These are phyloP conservation scores for Caracal caracal DNA, from an alignment of 2,113 vertebrate species.

Conservation along the genomic window DNA sequence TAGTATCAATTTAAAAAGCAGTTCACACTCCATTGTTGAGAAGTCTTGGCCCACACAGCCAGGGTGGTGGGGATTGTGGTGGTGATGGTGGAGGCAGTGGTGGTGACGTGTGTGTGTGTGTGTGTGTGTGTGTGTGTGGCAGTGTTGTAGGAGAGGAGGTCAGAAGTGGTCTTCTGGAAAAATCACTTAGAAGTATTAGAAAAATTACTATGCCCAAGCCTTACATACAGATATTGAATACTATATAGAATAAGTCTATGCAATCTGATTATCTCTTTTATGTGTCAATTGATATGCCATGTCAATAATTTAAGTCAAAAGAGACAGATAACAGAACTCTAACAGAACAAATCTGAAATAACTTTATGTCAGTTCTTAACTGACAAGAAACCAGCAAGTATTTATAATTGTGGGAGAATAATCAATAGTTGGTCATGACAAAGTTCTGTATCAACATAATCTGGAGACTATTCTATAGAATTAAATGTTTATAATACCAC, in stretches of 20 bases:
- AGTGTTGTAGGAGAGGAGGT: background rate
- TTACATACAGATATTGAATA: background rate
- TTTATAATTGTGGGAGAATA: background rate
- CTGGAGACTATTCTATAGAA: background rate
- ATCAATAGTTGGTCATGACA: background rate
- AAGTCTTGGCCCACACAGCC: background rate
- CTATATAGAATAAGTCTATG: background rate
- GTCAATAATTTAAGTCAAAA: slow-evolving; percentile 29
- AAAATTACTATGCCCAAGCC: background rate
- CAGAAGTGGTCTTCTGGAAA: background rate
- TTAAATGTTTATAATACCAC: background rate
- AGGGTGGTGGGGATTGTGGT: background rate
- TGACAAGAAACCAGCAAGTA: background rate
- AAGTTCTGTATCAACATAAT: slow-evolving; percentile 24
- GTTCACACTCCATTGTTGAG: background rate
- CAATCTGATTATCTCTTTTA: background rate
- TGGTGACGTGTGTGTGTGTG: too few species aligned
- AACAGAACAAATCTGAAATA: background rate
- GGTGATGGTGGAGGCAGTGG: background rate
- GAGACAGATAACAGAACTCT: background rate
- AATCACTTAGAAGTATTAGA: background rate
- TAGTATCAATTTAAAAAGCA: background rate
- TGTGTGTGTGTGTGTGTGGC: background rate
- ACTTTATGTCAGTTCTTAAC: background rate
- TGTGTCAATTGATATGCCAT: background rate